These are phyloP conservation scores for Pheucticus melanocephalus DNA, from an alignment of 2,113 vertebrate genomes.

Conservation along the genomic window DNA sequence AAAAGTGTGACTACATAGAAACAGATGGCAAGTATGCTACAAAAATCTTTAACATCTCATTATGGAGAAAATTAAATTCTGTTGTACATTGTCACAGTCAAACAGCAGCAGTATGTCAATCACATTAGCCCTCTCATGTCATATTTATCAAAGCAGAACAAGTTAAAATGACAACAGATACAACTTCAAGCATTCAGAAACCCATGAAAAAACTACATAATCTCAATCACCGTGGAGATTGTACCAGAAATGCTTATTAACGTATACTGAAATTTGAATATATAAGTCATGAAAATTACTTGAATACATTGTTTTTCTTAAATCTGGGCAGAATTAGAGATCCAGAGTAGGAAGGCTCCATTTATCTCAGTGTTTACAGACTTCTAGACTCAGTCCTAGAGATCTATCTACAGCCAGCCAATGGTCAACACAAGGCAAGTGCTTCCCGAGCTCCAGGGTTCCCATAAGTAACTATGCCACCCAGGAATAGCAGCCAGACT, in stretches of 20 bases:
- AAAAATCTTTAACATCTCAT: constrained; percentile 25
- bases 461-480: not conserved
- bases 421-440: not conserved
- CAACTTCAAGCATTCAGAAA: not conserved
- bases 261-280: not conserved
- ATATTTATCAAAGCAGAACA: constrained; percentile 31
- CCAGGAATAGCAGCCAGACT: not conserved
- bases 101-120: constrained; percentile 32
- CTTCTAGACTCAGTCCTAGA: not conserved
- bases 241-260: not conserved
- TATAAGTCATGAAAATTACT: not conserved
- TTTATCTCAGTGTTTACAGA: not conserved
- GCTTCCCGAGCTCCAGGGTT: not conserved
- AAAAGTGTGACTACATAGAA: not conserved
- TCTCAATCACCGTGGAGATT: not conserved
- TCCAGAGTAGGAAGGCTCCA: not conserved
- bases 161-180: not conserved
- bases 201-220: not conserved
- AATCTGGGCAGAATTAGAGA: not conserved
- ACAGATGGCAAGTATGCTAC: constrained; percentile 14
- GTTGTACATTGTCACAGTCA: not conserved
- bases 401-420: not conserved
- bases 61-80: constrained; percentile 11
- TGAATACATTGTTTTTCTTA: not conserved
- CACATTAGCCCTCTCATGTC: not conserved